Percentiles rank a stretch among this genome's conserved stretches.
phyloP scores from a whole-genome alignment of 2,113 vertebrate species.

The Solenodon paradoxus region DNA sequence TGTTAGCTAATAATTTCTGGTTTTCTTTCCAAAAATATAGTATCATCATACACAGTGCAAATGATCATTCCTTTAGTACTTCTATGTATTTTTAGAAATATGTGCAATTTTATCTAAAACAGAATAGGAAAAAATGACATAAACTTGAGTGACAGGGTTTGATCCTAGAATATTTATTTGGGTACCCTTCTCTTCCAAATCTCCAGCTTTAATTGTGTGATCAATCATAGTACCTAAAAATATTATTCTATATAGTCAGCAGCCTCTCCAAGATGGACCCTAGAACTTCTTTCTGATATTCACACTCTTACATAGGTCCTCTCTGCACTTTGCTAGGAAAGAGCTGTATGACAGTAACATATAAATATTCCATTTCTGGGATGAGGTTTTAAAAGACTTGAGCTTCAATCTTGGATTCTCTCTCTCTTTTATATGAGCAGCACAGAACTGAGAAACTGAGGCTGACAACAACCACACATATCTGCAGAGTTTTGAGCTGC shows the following conservation, averaged over 20 bases:
- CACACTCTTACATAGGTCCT: neutral
- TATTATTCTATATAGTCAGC: fast-evolving
- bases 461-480: neutral
- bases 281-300: neutral
- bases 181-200: neutral
- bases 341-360: neutral
- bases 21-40: neutral
- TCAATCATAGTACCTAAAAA: neutral
- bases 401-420: neutral
- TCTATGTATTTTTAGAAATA: neutral
- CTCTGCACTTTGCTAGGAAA: neutral
- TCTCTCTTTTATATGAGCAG: neutral
- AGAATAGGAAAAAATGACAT: neutral
- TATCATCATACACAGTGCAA: neutral
- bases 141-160: neutral
- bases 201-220: neutral
- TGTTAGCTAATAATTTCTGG: neutral
- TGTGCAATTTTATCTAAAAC: neutral
- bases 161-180: neutral
- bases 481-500: neutral
- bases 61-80: neutral
- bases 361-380: neutral
- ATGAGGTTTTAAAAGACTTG: neutral
- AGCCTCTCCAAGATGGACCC: neutral
- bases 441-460: neutral